A percentile compares a stretch with the other conserved stretches of the same genome.
phyloP scores from a whole-genome alignment of 2,113 vertebrate species.

The Anguilla rostrata region DNA sequence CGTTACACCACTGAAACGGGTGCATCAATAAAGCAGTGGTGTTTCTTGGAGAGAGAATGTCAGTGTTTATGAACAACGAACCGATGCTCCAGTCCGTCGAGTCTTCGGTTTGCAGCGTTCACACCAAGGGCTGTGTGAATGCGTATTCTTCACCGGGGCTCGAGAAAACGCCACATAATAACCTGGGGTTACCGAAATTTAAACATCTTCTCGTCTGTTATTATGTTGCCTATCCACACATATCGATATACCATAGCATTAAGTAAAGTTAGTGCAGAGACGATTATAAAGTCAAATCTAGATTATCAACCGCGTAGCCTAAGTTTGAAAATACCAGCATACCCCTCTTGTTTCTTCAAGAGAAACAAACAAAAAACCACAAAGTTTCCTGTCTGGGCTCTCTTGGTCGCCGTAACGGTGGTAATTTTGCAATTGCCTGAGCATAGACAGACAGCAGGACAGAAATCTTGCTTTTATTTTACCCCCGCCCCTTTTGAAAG shows the following conservation, averaged over 20 bases:
- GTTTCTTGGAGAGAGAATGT: constrained; percentile 49
- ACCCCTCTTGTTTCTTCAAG: background rate
- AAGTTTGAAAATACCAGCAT: background rate
- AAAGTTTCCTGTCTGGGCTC: background rate
- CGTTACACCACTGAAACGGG: constrained; percentile 89
- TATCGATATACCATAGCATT: constrained; percentile 9
- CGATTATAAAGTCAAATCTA: background rate
- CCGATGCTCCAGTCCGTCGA: constrained; percentile 13
- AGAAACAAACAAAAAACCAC: background rate
- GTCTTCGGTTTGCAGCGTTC: constrained; percentile 14
- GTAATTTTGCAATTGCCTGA: constrained; percentile 35
- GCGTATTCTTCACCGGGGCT: background rate
- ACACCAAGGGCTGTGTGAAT: background rate
- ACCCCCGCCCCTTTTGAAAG: constrained; percentile 39
- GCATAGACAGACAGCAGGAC: constrained; percentile 40
- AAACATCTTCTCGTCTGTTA: background rate
- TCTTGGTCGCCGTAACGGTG: background rate
- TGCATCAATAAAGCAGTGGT: constrained; percentile 77
- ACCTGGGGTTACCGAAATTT: background rate
- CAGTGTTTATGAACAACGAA: constrained; percentile 60
- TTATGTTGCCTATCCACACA: background rate
- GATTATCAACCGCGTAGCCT: background rate
- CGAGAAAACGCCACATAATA: background rate
- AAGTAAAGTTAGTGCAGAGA: constrained; percentile 17
- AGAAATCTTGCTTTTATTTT: constrained; percentile 27